Percentiles rank a stretch among this genome's conserved stretches.
Evolutionary conservation across 2,888 invertebrate species (phyloP).

Genomic region (Acheta domesticus): DNA sequence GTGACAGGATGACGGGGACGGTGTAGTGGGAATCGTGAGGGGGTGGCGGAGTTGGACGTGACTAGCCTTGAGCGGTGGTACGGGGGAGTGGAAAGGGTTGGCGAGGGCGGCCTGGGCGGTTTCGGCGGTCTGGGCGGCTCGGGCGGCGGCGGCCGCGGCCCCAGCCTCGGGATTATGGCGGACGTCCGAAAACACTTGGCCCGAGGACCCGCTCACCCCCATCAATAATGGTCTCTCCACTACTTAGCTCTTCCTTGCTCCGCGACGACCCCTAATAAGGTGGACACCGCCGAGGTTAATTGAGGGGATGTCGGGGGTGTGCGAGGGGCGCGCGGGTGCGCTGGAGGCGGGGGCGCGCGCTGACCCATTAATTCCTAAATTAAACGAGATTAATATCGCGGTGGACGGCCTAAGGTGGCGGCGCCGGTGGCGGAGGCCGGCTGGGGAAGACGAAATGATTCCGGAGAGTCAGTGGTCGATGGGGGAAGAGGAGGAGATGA

Average conservation of each 20-base stretch:
- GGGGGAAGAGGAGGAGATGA: neutral
- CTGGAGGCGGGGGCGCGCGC: neutral
- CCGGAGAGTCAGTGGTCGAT: neutral
- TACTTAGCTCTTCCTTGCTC: slow-evolving; percentile 10
- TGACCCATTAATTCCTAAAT: slow-evolving; percentile 10
- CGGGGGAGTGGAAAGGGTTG: too few species aligned
- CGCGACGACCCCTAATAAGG: neutral
- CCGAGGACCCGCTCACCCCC: neutral
- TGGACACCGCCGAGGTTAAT: slow-evolving; percentile 18
- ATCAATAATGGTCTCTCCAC: neutral
- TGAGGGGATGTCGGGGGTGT: neutral
- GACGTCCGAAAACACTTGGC: slow-evolving; percentile 18
- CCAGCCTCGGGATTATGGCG: neutral
- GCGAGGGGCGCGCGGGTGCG: neutral
- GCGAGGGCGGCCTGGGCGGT: too few species aligned
- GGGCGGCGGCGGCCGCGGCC: too few species aligned
- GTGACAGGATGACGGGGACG: too few species aligned
- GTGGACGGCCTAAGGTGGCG: neutral
- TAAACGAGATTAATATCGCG: slow-evolving; percentile 9
- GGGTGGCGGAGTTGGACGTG: too few species aligned
- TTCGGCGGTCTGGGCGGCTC: too few species aligned
- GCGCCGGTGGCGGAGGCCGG: neutral
- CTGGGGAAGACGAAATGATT: too few species aligned
- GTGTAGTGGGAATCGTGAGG: too few species aligned
- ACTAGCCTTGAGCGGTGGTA: too few species aligned